Evolutionary conservation across 2,888 invertebrate genomes (phyloP).

Genomic region (Andrena haemorrhoa): DNA sequence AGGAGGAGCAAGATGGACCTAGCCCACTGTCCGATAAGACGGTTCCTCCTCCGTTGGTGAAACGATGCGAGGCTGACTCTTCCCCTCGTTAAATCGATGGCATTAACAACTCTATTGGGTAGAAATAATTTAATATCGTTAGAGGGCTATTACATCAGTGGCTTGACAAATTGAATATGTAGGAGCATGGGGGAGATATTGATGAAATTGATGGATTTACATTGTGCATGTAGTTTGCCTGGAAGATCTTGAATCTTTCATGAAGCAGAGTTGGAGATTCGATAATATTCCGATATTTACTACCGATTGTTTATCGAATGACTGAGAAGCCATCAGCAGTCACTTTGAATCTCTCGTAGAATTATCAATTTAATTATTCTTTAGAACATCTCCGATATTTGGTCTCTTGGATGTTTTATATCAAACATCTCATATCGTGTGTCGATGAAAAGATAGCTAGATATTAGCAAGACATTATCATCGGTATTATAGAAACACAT

Average conservation of each 20-base stretch:
- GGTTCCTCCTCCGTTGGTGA: conserved; percentile 31
- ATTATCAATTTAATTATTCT: too few species aligned
- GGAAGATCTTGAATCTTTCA: background rate
- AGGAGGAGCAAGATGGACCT: conserved; percentile 73
- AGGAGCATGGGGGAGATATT: background rate
- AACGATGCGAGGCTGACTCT: conserved; percentile 7
- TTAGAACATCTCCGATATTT: too few species aligned
- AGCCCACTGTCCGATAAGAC: conserved; percentile 57
- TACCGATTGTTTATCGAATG: too few species aligned
- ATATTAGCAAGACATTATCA: too few species aligned
- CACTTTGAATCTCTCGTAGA: too few species aligned
- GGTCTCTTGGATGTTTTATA: too few species aligned
- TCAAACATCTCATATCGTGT: too few species aligned
- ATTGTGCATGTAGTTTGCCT: background rate
- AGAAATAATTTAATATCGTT: conserved; percentile 18
- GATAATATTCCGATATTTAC: background rate
- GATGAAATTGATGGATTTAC: background rate
- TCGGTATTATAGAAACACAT: too few species aligned
- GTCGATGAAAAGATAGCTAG: too few species aligned
- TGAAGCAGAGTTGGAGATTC: background rate
- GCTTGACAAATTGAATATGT: conserved; percentile 13
- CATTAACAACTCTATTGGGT: conserved; percentile 15
- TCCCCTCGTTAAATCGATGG: conserved; percentile 18
- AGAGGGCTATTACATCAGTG: background rate
- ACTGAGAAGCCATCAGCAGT: too few species aligned